Evolutionary conservation across 2,888 invertebrate genomes (phyloP).

Genomic region (Auanema freiburgensis): DNA sequence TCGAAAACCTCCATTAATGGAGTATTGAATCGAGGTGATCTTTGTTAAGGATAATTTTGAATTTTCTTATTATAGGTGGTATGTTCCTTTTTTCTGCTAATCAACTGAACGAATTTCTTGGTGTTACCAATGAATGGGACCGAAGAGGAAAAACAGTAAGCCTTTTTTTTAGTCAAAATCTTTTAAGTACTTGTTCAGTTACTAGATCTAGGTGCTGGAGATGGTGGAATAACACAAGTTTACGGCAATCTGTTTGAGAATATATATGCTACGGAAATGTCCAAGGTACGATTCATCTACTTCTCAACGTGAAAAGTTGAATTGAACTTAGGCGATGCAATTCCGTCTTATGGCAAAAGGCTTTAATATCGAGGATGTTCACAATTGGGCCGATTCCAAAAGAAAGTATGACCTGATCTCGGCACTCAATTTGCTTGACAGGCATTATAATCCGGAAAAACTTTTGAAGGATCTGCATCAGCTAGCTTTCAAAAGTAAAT

Average conservation of each 20-base stretch:
- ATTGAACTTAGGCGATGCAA: constrained; percentile 75
- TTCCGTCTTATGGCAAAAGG: constrained; percentile 77
- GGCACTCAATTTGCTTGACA: constrained; percentile 89
- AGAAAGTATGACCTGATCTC: constrained; percentile 75
- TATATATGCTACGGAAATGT: constrained; percentile 88
- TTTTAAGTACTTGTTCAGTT: constrained; percentile 47
- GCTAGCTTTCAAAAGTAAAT: constrained; percentile 73
- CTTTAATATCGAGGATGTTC: constrained; percentile 73
- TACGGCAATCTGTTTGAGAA: constrained; percentile 75
- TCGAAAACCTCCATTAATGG: constrained; percentile 93
- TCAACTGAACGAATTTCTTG: constrained; percentile 77
- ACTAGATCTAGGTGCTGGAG: constrained; percentile 91
- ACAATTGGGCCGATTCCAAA: constrained; percentile 42
- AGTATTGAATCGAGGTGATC: constrained; percentile 70
- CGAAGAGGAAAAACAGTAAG: constrained; percentile 27
- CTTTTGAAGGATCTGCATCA: constrained; percentile 77
- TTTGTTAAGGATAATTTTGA: background rate
- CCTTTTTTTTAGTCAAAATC: background rate
- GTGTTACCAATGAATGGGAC: constrained; percentile 30
- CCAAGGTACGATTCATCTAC: constrained; percentile 67
- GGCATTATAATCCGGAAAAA: constrained; percentile 79
- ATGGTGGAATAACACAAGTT: constrained; percentile 85
- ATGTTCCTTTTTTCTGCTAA: constrained; percentile 91
- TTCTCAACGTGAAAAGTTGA: background rate
- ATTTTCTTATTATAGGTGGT: constrained; percentile 73